A percentile compares a stretch with the other conserved stretches of the same genome.
phyloP scores from a whole-genome alignment of 2,797 vertebrate genomes.

The Bovichtus variegatus region DNA sequence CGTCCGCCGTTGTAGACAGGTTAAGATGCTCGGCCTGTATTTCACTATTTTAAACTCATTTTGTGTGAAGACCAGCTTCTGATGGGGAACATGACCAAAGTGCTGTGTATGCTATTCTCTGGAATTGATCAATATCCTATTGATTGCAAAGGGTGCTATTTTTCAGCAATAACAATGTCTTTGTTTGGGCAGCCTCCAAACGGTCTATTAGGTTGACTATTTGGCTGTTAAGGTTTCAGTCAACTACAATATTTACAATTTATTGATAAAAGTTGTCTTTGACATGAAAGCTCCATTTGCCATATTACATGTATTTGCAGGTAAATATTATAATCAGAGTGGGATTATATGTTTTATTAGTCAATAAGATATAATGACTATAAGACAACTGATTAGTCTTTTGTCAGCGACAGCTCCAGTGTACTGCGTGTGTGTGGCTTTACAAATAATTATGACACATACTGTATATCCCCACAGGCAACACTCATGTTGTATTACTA shows the following conservation, averaged over 20 bases:
- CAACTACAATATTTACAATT: not conserved
- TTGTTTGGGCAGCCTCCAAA: not conserved
- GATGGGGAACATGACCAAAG: not conserved
- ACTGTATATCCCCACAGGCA: conserved; percentile 8
- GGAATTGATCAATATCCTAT: conserved; percentile 35
- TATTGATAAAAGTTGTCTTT: not conserved
- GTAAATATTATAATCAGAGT: not conserved
- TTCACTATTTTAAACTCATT: conserved; percentile 9
- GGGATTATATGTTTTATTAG: not conserved
- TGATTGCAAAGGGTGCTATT: conserved; percentile 27
- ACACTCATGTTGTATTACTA: not conserved
- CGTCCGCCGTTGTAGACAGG: conserved; percentile 12
- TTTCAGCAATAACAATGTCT: not conserved
- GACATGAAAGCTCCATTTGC: not conserved
- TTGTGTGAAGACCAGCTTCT: not conserved
- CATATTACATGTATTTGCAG: not conserved
- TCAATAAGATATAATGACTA: not conserved
- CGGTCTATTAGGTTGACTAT: not conserved
- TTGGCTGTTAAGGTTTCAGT: not conserved
- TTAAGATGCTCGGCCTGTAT: not conserved
- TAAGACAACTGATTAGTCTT: not conserved
- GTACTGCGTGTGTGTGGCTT: not conserved
- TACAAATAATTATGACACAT: too few relatives aligned
- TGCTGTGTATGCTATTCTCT: conserved; percentile 1
- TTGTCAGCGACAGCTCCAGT: not conserved